A percentile compares a stretch with the other conserved stretches of the same genome.
phyloP scores from a whole-genome alignment of 1,140 invertebrate genomes.

The Dendroctonus valens region DNA sequence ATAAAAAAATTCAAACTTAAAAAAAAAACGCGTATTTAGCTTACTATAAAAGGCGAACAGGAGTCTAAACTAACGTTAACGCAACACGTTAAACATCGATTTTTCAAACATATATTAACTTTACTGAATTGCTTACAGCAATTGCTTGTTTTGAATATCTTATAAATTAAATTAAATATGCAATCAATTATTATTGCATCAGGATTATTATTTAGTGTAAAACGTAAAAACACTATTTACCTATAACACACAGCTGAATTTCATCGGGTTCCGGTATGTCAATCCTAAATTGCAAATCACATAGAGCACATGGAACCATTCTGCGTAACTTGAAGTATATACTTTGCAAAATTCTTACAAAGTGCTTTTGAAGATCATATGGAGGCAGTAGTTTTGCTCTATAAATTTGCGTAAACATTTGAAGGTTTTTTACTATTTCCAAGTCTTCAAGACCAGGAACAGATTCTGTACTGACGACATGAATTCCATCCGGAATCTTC shows the following conservation, averaged over 20 bases:
- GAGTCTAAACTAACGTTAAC: no score
- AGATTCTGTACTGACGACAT: slow-evolving; percentile 80
- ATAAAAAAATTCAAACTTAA: neutral
- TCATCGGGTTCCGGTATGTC: slow-evolving; percentile 86
- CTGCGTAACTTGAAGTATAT: slow-evolving; percentile 83
- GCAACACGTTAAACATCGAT: no score
- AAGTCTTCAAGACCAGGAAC: slow-evolving; percentile 71
- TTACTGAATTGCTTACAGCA: no score
- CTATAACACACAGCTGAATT: slow-evolving; percentile 77
- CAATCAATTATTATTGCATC: no score
- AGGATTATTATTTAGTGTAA: no score
- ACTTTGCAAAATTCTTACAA: slow-evolving; percentile 61
- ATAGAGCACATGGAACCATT: slow-evolving; percentile 80
- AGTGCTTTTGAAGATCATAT: slow-evolving; percentile 63
- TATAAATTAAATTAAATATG: no score
- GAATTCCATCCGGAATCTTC: slow-evolving; percentile 74
- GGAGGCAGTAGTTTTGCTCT: slow-evolving; percentile 66
- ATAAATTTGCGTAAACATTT: slow-evolving; percentile 88
- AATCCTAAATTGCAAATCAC: slow-evolving; percentile 74
- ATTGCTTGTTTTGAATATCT: no score
- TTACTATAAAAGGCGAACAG: no score
- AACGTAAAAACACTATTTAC: slow-evolving; percentile 52
- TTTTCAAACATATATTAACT: no score
- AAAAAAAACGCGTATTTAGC: neutral
- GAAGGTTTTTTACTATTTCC: slow-evolving; percentile 71